Evolutionary conservation across 2,797 vertebrate species (phyloP).

Genomic region (Hoplostethus mediterraneus): DNA sequence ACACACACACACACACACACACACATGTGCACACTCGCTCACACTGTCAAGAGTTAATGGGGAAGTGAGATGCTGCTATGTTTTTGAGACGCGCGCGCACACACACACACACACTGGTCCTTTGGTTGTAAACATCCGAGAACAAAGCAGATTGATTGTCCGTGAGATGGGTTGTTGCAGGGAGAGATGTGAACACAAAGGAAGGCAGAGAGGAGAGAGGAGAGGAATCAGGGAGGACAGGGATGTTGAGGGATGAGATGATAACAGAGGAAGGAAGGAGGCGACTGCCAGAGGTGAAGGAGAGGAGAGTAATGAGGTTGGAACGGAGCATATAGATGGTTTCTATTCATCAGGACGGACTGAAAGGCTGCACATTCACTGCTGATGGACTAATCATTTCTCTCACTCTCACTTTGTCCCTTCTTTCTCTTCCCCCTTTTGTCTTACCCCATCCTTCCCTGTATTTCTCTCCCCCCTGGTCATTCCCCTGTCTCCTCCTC

Average conservation of each 20-base stretch:
- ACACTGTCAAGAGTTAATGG: background rate
- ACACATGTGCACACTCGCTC: background rate
- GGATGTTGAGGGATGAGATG: too few species aligned
- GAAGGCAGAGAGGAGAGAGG: constrained; percentile 3
- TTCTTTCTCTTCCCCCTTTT: too few species aligned
- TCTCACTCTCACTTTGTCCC: background rate
- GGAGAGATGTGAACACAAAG: constrained; percentile 24
- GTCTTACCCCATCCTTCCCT: background rate
- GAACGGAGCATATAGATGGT: background rate
- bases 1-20: too few species aligned
- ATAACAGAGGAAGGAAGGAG: too few species aligned
- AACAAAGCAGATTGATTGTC: constrained; percentile 41
- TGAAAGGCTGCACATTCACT: background rate
- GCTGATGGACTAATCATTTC: constrained; percentile 25
- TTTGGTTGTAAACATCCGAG: constrained; percentile 1
- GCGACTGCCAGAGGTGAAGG: constrained; percentile 3
- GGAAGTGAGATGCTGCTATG: background rate
- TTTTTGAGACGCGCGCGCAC: constrained; percentile 3
- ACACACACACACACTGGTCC: background rate
- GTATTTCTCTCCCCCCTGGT: background rate
- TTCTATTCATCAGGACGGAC: constrained; percentile 40
- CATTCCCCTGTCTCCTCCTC: background rate
- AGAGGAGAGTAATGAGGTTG: constrained; percentile 31
- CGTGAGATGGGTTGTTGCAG: constrained; percentile 15
- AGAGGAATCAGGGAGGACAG: too few species aligned